phyloP scores from a whole-genome alignment of 2,797 vertebrate genomes.

The Lagorchestes hirsutus region DNA sequence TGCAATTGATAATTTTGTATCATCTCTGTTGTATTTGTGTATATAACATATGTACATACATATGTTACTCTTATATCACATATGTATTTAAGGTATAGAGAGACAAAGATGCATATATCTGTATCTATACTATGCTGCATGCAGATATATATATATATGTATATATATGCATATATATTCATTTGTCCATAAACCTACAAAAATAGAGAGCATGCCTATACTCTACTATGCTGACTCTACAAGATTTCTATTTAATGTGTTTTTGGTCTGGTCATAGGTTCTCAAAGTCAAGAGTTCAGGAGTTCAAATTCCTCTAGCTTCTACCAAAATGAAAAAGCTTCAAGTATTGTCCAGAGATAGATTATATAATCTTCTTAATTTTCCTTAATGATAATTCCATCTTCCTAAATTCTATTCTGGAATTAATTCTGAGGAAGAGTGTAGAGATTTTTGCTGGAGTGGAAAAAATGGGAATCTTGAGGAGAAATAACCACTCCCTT shows the following conservation, averaged over 20 bases:
- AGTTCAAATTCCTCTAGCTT: background rate
- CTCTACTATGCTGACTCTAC: background rate
- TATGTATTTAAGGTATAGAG: background rate
- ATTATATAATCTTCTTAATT: too few species aligned
- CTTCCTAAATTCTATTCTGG: background rate
- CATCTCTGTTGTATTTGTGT: background rate
- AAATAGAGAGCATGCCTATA: background rate
- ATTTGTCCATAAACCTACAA: background rate
- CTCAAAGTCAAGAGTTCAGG: background rate
- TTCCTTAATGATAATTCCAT: background rate
- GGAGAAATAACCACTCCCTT: background rate
- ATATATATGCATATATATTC: background rate
- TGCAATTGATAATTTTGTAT: background rate
- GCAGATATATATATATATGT: background rate
- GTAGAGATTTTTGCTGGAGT: background rate
- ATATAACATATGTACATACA: background rate
- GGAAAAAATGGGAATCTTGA: background rate
- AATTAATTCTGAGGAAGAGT: background rate
- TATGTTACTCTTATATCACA: background rate
- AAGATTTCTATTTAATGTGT: background rate
- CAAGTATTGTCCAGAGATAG: background rate
- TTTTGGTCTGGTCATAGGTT: background rate
- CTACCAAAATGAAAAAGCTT: background rate
- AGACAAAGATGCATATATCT: background rate
- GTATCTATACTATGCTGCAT: background rate